These are phyloP conservation scores for Caenorhabditis sp. DNA, from an alignment of 2,888 invertebrate genomes.

Conservation along the genomic window DNA sequence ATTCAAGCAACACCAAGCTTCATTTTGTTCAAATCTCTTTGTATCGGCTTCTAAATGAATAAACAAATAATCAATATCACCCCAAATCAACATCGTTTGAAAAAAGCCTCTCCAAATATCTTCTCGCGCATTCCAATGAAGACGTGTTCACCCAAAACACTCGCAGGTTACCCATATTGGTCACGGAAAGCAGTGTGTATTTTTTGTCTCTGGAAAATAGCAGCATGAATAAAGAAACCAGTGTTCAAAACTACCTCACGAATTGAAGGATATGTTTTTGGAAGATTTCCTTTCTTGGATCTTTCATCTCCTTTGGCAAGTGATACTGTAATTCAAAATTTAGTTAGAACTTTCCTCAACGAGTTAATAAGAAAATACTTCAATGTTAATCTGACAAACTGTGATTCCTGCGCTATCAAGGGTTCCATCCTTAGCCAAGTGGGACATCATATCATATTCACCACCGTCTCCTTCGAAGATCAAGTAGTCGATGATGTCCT, in stretches of 20 bases:
- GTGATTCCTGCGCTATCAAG: slow-evolving; percentile 56
- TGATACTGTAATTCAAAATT: slow-evolving; percentile 34
- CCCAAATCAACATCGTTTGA: slow-evolving; percentile 53
- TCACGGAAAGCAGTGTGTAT: slow-evolving; percentile 41
- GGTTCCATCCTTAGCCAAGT: slow-evolving; percentile 48
- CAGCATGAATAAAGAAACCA: too few relatives aligned
- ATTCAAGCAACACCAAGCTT: too few relatives aligned
- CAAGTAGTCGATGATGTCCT: slow-evolving; percentile 53
- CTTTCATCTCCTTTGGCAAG: slow-evolving; percentile 40
- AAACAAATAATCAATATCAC: slow-evolving; percentile 3
- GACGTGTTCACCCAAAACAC: slow-evolving; percentile 61
- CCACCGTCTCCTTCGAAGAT: slow-evolving; percentile 55
- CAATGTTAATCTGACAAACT: slow-evolving; percentile 62
- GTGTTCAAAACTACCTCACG: slow-evolving; percentile 28
- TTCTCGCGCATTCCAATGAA: slow-evolving; percentile 51
- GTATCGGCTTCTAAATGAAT: too few relatives aligned
- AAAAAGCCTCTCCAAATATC: slow-evolving; percentile 57
- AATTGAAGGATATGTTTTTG: slow-evolving; percentile 51
- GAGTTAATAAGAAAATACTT: slow-evolving; percentile 25
- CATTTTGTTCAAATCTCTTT: too few relatives aligned
- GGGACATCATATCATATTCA: slow-evolving; percentile 62
- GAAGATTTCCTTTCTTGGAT: slow-evolving; percentile 51
- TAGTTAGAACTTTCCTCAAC: neutral
- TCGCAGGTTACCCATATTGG: slow-evolving; percentile 44
- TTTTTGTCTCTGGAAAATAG: slow-evolving; percentile 55